Base-by-base conservation (phyloP, 1,140 invertebrate genomes). In the Sinella curviseta region DNA sequence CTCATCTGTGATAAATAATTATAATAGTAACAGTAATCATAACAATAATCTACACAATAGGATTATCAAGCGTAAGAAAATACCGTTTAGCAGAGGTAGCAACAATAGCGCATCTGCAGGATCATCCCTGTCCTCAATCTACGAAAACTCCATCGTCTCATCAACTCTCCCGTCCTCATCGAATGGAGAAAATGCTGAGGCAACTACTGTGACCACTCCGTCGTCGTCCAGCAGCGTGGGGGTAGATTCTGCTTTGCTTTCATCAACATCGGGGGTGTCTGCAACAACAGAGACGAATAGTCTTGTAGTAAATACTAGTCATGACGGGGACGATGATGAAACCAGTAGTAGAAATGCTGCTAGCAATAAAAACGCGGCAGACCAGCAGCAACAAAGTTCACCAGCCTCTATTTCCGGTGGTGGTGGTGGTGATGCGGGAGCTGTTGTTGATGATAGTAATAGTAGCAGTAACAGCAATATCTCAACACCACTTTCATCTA, bases 1-100 rank as follows among this genome's bases (percentile, higher is more conserved):
- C 36, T 78, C 81, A 31, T 74, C 79, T 80, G 77, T 79, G 77
- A 82, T 82, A 35, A 78, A 35, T 54, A 39, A 54, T 39, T 26
- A 33, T 31, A 78, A 24, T 70, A 78, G 28, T 78, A 78, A 26
- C 39, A 78, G 20, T 39, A 77, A 78, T 74, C 35, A 14, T 36
- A 77, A 70, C 67, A 24, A 33, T 36, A 77, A 67, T 77, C n/a
- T 77, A 70, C 57, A 65, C 24, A 70, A 70, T 24, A 70, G 65
- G 24, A 70, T 70, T 2, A 33, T 70, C 8, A 70, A 70, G 31
- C 3, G 65, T 3, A 70, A 70, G n/a, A 70, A 33, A 33, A 2
- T 70, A 31, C 31, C 65, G 2, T 26, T 65, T n/a, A n/a, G 65
- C 12, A 70, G 26, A 30, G 31, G n/a, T n/a, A 70, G 31, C 8